phyloP scores from a whole-genome alignment of 2,113 vertebrate genomes.

The Tauraco erythrolophus region DNA sequence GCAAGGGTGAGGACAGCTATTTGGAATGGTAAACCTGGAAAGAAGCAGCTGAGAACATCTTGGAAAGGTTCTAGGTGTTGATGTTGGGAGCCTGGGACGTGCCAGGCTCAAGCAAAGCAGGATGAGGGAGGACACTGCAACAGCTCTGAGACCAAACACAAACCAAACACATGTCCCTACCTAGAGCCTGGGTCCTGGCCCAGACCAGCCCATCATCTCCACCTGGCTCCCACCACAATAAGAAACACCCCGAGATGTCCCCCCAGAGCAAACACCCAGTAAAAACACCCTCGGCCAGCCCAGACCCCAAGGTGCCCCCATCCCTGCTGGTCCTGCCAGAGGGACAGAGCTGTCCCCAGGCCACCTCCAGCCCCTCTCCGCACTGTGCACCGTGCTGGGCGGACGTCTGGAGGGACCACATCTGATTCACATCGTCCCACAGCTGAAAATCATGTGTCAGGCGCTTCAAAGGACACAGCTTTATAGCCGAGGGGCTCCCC shows the following conservation, averaged over 20 bases:
- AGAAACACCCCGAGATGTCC: neutral
- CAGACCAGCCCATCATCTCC: neutral
- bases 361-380: neutral
- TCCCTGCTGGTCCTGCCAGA: neutral
- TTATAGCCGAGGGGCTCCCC: neutral
- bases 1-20: accelerated
- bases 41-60: neutral
- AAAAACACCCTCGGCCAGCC: neutral
- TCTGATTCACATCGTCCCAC: neutral
- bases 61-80: neutral
- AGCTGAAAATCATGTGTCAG: neutral
- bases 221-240: neutral
- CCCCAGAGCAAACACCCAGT: neutral
- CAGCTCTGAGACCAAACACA: neutral
- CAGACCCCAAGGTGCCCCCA: neutral
- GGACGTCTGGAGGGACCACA: neutral
- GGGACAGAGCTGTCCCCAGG: neutral
- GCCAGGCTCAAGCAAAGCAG: neutral
- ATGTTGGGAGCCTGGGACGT: neutral
- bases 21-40: neutral
- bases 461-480: neutral
- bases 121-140: neutral
- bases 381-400: neutral
- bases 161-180: neutral
- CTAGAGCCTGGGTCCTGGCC: neutral